Base-by-base conservation (phyloP, 2,797 vertebrate genomes). In the Rachycentron canadum region DNA sequence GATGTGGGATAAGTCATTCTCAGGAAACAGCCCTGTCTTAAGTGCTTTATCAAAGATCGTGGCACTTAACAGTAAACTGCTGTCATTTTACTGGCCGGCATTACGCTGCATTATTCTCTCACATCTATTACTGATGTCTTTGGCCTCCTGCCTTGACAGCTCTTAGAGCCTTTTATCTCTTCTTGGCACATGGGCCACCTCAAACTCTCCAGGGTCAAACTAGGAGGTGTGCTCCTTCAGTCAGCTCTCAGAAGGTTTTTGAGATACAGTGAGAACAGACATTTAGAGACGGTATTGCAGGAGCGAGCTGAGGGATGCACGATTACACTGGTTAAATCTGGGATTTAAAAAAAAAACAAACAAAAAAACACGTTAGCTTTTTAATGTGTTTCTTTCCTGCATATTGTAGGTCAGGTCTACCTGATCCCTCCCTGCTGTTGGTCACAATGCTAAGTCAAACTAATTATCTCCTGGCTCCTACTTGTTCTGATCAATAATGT, bases 101-200 rank as follows among this genome's bases (percentile, higher is more conserved):
- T 70, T 69, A 49, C 55, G 47, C 32, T 45, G 34, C 56, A 56
- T 69, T 72, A 71, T 72, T 70, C 38, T 58, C 19, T 43, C 50
- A 23, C 14, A 5, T 73, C 64, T 58, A 17, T 64, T 55, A 41
- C n/a, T 50, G 45, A 72, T 50, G 57, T 61, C 56, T 63, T 80
- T 81, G 79, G 40, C 55, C 61, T 1, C 19, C n/a, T 78, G 57
- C 61, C 67, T 70, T 58, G 67, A 63, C 66, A 57, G 52, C 61
- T 56, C 55, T 70, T 43, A 57, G n/a, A 59, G 40, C n/a, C 25
- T 73, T 78, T 79, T 60, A 70, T 71, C 28, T 26, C 25, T 60
- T 49, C 12, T 55, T 66, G 66, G 50, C 64, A 68, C 17, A 19
- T 19, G 19, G 16, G 38, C 57, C 43, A 53, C 58, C 41, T 32